Percentiles rank a stretch among this genome's conserved stretches.
Conservation (phyloP, 2,888 invertebrate species). For the Leuctra nigra region DNA sequence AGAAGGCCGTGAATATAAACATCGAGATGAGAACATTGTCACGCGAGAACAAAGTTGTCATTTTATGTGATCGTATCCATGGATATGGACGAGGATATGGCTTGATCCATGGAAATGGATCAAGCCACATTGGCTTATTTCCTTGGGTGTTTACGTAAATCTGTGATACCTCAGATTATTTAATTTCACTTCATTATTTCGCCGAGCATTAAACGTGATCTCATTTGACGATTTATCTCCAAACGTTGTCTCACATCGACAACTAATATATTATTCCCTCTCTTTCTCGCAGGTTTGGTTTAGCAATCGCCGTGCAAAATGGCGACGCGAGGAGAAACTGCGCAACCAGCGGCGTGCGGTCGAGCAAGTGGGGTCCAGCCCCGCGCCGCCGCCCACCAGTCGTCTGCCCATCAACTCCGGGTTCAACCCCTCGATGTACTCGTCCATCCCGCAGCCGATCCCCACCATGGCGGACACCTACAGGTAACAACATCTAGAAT, state of each 20-base stretch:
- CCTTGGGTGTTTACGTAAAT: no score
- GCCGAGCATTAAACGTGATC: not conserved
- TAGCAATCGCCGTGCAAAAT: slow-evolving; percentile 97
- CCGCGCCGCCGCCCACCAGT: slow-evolving; percentile 33
- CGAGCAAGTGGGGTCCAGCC: slow-evolving; percentile 43
- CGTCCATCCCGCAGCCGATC: slow-evolving; percentile 90
- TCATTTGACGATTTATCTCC: not conserved
- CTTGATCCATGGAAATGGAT: no score
- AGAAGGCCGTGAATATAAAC: no score
- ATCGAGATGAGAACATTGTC: no score
- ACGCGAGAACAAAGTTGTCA: no score
- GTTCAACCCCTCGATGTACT: slow-evolving; percentile 86
- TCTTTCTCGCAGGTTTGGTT: slow-evolving; percentile 87
- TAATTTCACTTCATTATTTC: not conserved
- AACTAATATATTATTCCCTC: not conserved
- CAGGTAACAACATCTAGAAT: slow-evolving; percentile 37
- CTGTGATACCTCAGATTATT: no score
- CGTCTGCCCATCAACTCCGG: slow-evolving; percentile 61
- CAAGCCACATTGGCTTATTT: no score
- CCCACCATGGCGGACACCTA: slow-evolving; percentile 67
- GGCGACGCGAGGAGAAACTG: slow-evolving; percentile 97
- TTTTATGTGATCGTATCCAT: no score
- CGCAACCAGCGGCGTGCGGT: slow-evolving; percentile 74
- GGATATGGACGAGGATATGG: no score
- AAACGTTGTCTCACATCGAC: not conserved